phyloP scores from a whole-genome alignment of 2,888 invertebrate species.

The Andrena praecox region DNA sequence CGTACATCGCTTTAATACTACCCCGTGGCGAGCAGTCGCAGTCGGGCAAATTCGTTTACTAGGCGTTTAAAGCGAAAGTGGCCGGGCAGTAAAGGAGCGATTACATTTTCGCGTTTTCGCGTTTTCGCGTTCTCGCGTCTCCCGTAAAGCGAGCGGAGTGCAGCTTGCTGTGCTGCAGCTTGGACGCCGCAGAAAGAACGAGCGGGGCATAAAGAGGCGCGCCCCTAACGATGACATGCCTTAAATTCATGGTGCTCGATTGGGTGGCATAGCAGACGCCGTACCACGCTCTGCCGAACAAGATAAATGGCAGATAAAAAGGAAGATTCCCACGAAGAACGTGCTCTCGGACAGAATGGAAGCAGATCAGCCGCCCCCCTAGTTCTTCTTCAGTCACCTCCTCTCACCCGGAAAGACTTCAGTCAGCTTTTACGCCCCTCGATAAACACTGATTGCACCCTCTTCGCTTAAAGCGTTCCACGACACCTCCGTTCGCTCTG shows the following conservation, averaged over 20 bases:
- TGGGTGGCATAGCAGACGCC: conserved; percentile 23
- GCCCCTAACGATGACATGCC: conserved; percentile 44
- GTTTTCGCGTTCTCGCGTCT: neutral
- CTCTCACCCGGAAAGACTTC: conserved; percentile 35
- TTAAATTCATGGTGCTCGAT: conserved; percentile 52
- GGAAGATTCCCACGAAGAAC: conserved; percentile 8
- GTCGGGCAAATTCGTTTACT: conserved; percentile 12
- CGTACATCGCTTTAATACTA: conserved; percentile 19
- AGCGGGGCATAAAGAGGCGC: conserved; percentile 10
- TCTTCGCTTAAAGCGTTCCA: conserved; percentile 1
- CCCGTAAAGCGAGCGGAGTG: neutral
- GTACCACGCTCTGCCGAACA: conserved; percentile 26
- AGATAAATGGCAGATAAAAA: conserved; percentile 59
- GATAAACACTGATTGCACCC: conserved; percentile 66
- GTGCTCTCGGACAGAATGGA: conserved; percentile 19
- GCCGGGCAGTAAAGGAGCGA: conserved; percentile 18
- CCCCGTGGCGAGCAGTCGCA: neutral
- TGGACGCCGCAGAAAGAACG: neutral
- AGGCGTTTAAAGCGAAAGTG: conserved; percentile 13
- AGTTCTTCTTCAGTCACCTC: conserved; percentile 13
- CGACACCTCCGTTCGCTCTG: conserved; percentile 9
- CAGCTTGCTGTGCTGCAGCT: no score
- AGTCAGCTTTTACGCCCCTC: conserved; percentile 56
- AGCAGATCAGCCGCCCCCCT: conserved; percentile 31
- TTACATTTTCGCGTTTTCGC: conserved; percentile 8